Evolutionary conservation across 2,113 vertebrate species (phyloP).

Genomic region (Eidolon helvum): DNA sequence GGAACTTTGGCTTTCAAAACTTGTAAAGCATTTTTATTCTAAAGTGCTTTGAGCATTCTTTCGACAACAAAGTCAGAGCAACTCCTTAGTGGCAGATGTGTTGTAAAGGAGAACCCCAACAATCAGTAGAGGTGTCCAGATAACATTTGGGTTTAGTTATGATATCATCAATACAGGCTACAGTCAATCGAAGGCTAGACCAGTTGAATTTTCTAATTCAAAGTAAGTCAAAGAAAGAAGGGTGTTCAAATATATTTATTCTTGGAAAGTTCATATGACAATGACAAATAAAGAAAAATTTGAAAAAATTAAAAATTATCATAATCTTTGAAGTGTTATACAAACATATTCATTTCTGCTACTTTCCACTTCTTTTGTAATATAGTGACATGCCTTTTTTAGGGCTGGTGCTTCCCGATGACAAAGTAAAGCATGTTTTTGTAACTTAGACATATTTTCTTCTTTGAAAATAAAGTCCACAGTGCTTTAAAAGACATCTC

Average conservation of each 20-base stretch:
- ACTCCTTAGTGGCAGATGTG: neutral
- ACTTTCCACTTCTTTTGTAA: neutral
- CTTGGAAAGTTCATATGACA: neutral
- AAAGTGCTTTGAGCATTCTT: neutral
- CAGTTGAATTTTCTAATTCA: neutral
- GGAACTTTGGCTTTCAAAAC: neutral
- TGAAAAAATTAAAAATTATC: neutral
- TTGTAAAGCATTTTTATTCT: neutral
- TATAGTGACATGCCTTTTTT: neutral
- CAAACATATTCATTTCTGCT: neutral
- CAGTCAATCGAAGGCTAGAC: neutral
- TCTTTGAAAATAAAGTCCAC: slow-evolving; percentile 3
- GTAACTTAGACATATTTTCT: neutral
- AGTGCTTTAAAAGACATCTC: slow-evolving; percentile 29
- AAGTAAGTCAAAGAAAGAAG: neutral
- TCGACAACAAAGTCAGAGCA: neutral
- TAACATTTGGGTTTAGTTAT: neutral
- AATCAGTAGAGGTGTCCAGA: neutral
- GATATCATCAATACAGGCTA: neutral
- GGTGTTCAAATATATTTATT: neutral
- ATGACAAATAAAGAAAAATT: slow-evolving; percentile 14
- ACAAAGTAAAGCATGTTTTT: slow-evolving; percentile 12
- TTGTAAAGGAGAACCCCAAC: neutral
- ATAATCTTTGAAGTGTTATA: neutral
- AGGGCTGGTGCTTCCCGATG: neutral